Evolutionary conservation across 2,888 invertebrate species (phyloP).

Genomic region (Acrobasis repandana): DNA sequence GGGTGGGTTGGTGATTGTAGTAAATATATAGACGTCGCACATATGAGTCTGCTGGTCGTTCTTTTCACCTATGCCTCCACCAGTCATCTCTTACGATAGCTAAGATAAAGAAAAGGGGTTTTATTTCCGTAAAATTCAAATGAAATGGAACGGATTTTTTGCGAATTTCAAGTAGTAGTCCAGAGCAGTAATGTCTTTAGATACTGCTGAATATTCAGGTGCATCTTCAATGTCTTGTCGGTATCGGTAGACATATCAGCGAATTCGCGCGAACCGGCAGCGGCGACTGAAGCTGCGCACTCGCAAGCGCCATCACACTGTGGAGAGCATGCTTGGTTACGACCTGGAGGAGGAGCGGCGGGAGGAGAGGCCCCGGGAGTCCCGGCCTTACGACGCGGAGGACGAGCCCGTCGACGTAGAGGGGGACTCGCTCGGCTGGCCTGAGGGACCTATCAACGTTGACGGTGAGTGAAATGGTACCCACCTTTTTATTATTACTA

Average conservation of each 20-base stretch:
- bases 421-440: constrained; percentile 79
- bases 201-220: too few relatives aligned
- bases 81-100: too few relatives aligned
- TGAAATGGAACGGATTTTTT: too few relatives aligned
- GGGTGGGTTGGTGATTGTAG: too few relatives aligned
- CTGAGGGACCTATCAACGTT: constrained; percentile 68
- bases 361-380: constrained; percentile 69
- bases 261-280: constrained; percentile 78
- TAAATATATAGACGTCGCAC: too few relatives aligned
- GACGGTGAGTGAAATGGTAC: constrained; percentile 53
- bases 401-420: constrained; percentile 80
- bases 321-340: constrained; percentile 81
- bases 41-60: too few relatives aligned
- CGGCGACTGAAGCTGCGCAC: constrained; percentile 76
- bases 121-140: too few relatives aligned
- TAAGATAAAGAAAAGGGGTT: too few relatives aligned
- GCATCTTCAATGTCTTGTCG: not conserved
- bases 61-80: too few relatives aligned
- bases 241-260: constrained; percentile 71
- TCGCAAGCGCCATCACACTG: constrained; percentile 79
- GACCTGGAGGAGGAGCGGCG: constrained; percentile 73
- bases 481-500: too few relatives aligned
- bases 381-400: constrained; percentile 69
- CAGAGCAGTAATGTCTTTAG: too few relatives aligned
- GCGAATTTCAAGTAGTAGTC: too few relatives aligned